Evolutionary conservation across 1,140 invertebrate species (phyloP), one percentile per base, ranked within the genome.

Genomic region (Drosophila truncata): DNA sequence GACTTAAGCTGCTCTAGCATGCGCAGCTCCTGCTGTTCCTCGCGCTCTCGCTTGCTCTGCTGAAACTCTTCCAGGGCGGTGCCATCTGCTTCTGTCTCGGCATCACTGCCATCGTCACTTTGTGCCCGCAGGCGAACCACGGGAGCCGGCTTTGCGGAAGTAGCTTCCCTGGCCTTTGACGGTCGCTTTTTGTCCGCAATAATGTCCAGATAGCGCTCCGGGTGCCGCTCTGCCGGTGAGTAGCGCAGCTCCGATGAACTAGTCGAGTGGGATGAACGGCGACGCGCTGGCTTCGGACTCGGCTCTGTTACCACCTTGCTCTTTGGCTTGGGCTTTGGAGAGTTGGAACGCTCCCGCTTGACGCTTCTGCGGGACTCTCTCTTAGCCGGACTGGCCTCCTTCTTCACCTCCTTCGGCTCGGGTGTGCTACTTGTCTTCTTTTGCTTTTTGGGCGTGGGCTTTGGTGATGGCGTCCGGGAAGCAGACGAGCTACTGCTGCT

Each of bases 111-210:
- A 7, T 94, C 93, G 63, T 95, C 95, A n/a, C 94, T 94, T 67
- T 95, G 94, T 11, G 95, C 95, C 44, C 95, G 91, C 71, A 96
- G 87, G 67, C 95, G 95, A 0, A 95, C 95, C 6, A 94, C 93
- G 8, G 94, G 93, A 20, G 94, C 93, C 2, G 93, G 94, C 33
- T 77, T 91, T 23, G 27, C 33, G 3, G 46, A 11, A 2, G 64
- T 9, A 6, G 42, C 16, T 20, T 79, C 78, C 13, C 39, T 52
- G 2, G 37, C 70, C 46, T 70, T 87, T 2, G 62, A 74, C 16
- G 59, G 69, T 5, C 64, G 63, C 41, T 83, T 85, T 29, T 70
- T 90, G 10, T 94, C 93, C 73, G 94, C 94, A 13, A 94, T 78
- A 50, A 94, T 94, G 41, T 95, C 95, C 2, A 93, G 93, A 67